Percentiles rank a stretch among this genome's conserved stretches.
These are phyloP conservation scores for Lepus timidus DNA, from an alignment of 2,113 vertebrate genomes.

Conservation along the genomic window DNA sequence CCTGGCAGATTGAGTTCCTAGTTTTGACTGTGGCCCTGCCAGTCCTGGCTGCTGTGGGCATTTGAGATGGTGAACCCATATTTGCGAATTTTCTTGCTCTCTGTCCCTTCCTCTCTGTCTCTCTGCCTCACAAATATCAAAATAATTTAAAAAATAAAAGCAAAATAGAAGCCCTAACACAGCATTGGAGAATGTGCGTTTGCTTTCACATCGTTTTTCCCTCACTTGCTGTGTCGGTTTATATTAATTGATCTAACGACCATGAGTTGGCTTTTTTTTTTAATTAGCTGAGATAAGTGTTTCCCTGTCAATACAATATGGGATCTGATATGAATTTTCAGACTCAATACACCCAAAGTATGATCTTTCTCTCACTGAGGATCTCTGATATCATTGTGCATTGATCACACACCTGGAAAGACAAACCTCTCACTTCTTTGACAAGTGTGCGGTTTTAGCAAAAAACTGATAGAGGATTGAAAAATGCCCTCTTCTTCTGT, in stretches of 20 bases:
- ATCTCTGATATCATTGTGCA: conserved; percentile 35
- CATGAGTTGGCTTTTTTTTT: neutral
- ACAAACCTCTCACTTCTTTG: conserved; percentile 35
- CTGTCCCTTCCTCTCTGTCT: too few relatives aligned
- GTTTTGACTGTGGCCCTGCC: too few relatives aligned
- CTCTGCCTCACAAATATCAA: too few relatives aligned
- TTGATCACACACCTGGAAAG: conserved; percentile 30
- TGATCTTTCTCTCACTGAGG: neutral
- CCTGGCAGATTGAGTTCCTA: too few relatives aligned
- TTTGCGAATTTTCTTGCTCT: too few relatives aligned
- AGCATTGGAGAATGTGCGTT: neutral
- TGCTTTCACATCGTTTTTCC: conserved; percentile 11
- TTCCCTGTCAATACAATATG: neutral
- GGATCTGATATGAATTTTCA: neutral
- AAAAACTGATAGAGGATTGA: conserved; percentile 34
- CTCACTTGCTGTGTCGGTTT: neutral
- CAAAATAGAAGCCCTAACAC: neutral
- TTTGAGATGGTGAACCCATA: too few relatives aligned
- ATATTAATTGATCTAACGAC: neutral
- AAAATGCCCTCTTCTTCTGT: conserved; percentile 45
- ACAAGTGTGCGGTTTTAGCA: conserved; percentile 61
- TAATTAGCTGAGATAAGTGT: conserved; percentile 8
- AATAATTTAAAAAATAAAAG: too few relatives aligned
- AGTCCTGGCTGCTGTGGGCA: too few relatives aligned
- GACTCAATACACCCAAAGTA: neutral